A percentile compares a stretch with the other conserved stretches of the same genome.
These are phyloP conservation scores for Leucozona laternaria DNA, from an alignment of 2,888 invertebrate genomes.

Conservation along the genomic window DNA sequence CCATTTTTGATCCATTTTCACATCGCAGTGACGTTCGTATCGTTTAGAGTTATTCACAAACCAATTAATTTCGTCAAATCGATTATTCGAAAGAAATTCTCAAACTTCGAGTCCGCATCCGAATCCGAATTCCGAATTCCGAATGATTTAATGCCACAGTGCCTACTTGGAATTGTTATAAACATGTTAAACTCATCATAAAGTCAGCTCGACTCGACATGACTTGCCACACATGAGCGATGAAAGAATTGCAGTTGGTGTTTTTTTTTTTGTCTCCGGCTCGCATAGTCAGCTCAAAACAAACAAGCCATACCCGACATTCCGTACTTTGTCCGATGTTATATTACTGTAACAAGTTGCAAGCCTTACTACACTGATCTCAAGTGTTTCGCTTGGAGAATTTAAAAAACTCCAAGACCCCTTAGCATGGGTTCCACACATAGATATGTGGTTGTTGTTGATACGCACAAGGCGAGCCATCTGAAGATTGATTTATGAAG, in stretches of 20 bases:
- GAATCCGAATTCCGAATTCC: no score
- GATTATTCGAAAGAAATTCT: slow-evolving; percentile 43
- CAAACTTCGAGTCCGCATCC: slow-evolving; percentile 33
- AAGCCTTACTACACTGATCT: slow-evolving; percentile 43
- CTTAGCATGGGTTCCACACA: slow-evolving; percentile 57
- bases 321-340: slow-evolving; percentile 36
- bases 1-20: slow-evolving; percentile 17
- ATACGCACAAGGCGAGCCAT: slow-evolving; percentile 43
- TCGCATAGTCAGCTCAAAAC: neutral
- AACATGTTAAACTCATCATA: slow-evolving; percentile 75
- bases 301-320: slow-evolving; percentile 42
- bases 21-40: neutral
- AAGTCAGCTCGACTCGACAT: slow-evolving; percentile 72
- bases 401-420: slow-evolving; percentile 71
- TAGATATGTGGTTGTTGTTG: slow-evolving; percentile 19
- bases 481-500: slow-evolving; percentile 71
- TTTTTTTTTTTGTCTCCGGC: slow-evolving; percentile 37
- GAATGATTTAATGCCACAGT: slow-evolving; percentile 71
- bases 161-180: slow-evolving; percentile 71
- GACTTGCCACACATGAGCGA: slow-evolving; percentile 75
- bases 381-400: slow-evolving; percentile 61
- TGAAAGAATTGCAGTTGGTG: slow-evolving; percentile 46
- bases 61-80: slow-evolving; percentile 68
- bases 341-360: slow-evolving; percentile 51
- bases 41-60: slow-evolving; percentile 23